These are phyloP conservation scores for Nebria salina DNA, from an alignment of 2,888 invertebrate genomes.

Conservation along the genomic window DNA sequence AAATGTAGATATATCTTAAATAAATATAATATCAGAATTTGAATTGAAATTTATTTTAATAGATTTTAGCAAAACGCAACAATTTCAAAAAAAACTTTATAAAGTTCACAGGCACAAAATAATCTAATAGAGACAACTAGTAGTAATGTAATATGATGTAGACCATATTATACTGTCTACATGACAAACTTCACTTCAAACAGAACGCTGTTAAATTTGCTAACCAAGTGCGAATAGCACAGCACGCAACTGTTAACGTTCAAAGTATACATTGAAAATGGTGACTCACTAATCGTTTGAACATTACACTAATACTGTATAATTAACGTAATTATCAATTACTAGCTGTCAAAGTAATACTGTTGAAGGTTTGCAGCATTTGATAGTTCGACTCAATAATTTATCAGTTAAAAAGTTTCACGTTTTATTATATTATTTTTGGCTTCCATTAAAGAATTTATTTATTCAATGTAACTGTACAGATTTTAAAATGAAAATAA, in stretches of 20 bases:
- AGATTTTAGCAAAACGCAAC: no score
- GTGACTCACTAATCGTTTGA: conserved; percentile 16
- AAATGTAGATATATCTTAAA: no score
- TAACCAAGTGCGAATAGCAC: neutral
- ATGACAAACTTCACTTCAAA: conserved; percentile 6
- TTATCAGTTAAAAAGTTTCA: no score
- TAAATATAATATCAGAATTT: no score
- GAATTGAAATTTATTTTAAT: no score
- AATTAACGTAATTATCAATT: conserved; percentile 18
- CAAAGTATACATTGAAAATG: conserved; percentile 23
- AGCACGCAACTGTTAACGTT: conserved; percentile 8
- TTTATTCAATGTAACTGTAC: no score
- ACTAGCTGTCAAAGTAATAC: neutral
- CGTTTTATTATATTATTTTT: no score
- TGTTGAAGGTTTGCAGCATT: neutral
- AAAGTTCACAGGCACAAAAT: no score
- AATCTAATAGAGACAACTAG: no score
- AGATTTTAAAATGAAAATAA: neutral
- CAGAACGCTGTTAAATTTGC: conserved; percentile 9
- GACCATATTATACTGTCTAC: neutral
- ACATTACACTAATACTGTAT: conserved; percentile 13
- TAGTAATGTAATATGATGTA: neutral
- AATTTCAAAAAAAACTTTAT: no score
- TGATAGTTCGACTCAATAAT: no score
- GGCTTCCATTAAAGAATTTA: no score